Conservation (phyloP, 2,113 vertebrate species). For the Tachuris rubrigastra region DNA sequence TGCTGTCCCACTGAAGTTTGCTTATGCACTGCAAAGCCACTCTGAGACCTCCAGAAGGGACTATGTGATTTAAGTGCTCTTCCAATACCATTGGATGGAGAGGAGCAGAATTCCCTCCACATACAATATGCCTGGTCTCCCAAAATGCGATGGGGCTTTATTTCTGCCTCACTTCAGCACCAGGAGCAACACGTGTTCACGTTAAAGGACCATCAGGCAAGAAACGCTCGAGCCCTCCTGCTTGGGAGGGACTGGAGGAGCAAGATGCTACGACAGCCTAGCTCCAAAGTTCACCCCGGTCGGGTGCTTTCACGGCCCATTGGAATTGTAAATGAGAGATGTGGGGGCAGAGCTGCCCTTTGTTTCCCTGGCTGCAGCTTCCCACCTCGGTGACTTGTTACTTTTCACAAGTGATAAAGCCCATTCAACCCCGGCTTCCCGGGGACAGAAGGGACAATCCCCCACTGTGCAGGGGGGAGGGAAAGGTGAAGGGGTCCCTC, state of each 20-base stretch:
- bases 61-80: fast-evolving
- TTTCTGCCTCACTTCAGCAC: neutral
- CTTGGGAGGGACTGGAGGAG: neutral
- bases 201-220: neutral
- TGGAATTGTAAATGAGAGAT: constrained; percentile 78
- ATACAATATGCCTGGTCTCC: fast-evolving
- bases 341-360: constrained; percentile 65
- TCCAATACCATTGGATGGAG: fast-evolving
- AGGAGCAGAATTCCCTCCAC: neutral
- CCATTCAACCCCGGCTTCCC: constrained; percentile 60
- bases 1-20: neutral
- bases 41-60: neutral
- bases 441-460: constrained; percentile 5
- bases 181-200: neutral
- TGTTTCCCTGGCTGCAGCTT: constrained; percentile 69
- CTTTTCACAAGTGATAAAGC: constrained; percentile 76
- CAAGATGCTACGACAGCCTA: constrained; percentile 46
- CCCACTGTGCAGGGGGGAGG: neutral
- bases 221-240: neutral
- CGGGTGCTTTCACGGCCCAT: constrained; percentile 61
- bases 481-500: neutral
- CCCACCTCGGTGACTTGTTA: constrained; percentile 70
- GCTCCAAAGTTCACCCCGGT: constrained; percentile 59
- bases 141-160: neutral
- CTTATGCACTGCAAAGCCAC: fast-evolving